These are phyloP conservation scores for Apodemus sylvaticus DNA, from an alignment of 2,113 vertebrate species.

Conservation along the genomic window DNA sequence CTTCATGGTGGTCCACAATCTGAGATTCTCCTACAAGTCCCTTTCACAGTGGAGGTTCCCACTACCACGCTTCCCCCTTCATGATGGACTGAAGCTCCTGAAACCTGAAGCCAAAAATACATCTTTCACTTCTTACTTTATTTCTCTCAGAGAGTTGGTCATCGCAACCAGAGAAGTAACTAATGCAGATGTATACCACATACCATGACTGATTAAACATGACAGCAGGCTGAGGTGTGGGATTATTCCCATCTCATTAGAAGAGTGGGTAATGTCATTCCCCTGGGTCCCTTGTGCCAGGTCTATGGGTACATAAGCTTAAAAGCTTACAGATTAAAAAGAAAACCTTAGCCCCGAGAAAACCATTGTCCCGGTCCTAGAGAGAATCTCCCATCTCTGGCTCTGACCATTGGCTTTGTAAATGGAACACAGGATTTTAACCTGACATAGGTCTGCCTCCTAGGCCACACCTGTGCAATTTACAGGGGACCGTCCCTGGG, in stretches of 20 bases:
- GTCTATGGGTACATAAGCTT: fast-evolving
- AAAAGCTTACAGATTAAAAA: no score
- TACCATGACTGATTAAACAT: not conserved
- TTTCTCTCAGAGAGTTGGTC: not conserved
- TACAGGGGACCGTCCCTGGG: not conserved
- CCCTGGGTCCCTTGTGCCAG: fast-evolving
- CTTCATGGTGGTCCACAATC: not conserved
- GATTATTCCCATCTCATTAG: not conserved
- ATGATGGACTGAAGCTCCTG: not conserved
- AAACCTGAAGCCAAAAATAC: not conserved
- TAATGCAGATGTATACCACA: not conserved
- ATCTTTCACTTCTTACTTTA: not conserved
- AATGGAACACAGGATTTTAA: not conserved
- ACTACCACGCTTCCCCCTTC: not conserved
- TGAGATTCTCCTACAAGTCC: not conserved
- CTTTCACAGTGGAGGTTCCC: not conserved
- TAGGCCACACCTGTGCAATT: not conserved
- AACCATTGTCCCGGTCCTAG: not conserved
- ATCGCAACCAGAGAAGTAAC: not conserved
- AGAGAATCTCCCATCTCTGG: not conserved
- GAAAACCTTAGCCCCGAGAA: not conserved
- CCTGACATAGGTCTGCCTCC: fast-evolving
- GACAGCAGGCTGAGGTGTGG: not conserved
- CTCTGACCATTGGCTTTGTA: not conserved
- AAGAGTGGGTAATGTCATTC: not conserved